Evolutionary conservation across 2,797 vertebrate species (phyloP), one percentile per base, ranked within the genome.

Genomic region (Chaetophractus vellerosus): DNA sequence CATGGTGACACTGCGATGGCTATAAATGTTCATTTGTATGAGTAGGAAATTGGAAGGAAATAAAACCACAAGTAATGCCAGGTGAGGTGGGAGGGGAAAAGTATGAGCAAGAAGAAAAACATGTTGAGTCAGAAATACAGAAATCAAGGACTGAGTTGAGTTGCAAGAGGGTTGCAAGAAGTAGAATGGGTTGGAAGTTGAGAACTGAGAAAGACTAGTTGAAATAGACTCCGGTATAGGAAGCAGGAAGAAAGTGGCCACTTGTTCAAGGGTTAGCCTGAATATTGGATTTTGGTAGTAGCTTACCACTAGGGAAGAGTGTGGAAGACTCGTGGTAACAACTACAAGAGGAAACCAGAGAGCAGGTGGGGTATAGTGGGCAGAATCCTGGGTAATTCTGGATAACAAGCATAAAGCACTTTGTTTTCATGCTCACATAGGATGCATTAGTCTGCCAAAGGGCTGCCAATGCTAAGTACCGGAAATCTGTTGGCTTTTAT

Each of bases 201-300:
- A 71, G 57, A 96, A 93, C 21, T 89, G 75, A 71, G 57, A 96
- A 93, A 82, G 78, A 74, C 33, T 78, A 59, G 23, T 88, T 92
- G 38, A 38, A 38, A 6, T 38, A 38, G 63, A 64, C 68, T 84
- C 64, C 48, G 86, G 21, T 57, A 26, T 63, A 38, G 38, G 38
- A 38, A 38, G 38, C 38, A 66, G 71, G 75, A 91, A 91, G 59
- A 86, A 83, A 61, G 48, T 16, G n/a, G 15, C 55, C 80, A 1
- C 52, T 90, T 92, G 59, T 85, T 82, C 9, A 69, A 59, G 55
- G 14, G 4, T 64, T 90, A n/a, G 18, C 26, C 38, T 64, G 38
- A 64, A 38, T 68, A 23, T 59, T 75, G 66, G 57, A 28, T 50
- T 96, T 75, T 85, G 31, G 14, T 23, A 59, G 79, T 50, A 71